Percentiles rank a stretch among this genome's conserved stretches.
These are phyloP conservation scores for Esox niger DNA, from an alignment of 2,113 vertebrate species.

Conservation along the genomic window DNA sequence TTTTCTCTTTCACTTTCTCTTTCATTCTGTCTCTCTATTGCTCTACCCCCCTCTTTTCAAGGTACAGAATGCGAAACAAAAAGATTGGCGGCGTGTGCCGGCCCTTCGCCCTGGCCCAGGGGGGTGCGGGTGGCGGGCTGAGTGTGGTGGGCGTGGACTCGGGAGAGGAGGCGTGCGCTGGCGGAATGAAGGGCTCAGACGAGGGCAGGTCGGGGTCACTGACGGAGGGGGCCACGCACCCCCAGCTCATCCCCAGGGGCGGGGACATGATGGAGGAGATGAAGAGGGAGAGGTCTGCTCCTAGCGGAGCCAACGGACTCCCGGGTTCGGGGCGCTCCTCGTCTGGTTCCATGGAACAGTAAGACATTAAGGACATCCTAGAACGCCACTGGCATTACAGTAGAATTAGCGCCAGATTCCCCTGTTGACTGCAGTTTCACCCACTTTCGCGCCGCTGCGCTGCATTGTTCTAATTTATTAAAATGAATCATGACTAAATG, in stretches of 20 bases:
- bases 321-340: constrained; percentile 66
- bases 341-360: constrained; percentile 83
- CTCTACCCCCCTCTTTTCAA: constrained; percentile 40
- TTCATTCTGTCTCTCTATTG: background rate
- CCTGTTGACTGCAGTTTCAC: background rate
- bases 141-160: constrained; percentile 71
- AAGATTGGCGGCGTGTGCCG: constrained; percentile 84
- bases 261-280: constrained; percentile 79
- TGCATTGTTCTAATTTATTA: background rate
- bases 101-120: constrained; percentile 74
- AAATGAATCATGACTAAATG: background rate
- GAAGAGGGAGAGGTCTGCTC: constrained; percentile 73
- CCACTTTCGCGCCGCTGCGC: background rate
- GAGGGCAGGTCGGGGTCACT: constrained; percentile 55
- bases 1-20: constrained; percentile 4
- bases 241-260: constrained; percentile 84
- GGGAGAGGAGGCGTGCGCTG: constrained; percentile 73
- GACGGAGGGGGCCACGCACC: constrained; percentile 75
- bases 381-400: no score
- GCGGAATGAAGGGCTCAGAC: constrained; percentile 72
- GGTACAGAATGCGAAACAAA: constrained; percentile 93
- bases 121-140: constrained; percentile 68
- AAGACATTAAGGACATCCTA: no score
- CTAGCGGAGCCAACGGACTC: constrained; percentile 76
- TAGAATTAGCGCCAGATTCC: no score